Conservation (phyloP, 1,140 invertebrate genomes). For the Drosophila ohnishii region DNA sequence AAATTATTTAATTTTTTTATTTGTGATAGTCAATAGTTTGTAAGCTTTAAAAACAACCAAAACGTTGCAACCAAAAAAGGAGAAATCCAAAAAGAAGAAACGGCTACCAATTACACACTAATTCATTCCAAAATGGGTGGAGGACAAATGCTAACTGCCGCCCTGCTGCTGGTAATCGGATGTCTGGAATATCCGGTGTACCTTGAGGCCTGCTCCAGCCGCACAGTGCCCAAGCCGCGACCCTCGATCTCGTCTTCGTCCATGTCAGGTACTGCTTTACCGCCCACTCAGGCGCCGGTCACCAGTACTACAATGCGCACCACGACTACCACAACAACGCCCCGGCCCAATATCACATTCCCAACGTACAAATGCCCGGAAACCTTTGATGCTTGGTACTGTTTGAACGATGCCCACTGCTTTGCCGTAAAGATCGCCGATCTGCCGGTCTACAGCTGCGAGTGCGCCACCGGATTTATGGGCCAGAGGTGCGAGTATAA, state of each 20-base stretch:
- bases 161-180: conserved; percentile 47
- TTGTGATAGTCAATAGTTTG: conserved; percentile 65
- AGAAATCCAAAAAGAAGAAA: conserved; percentile 39
- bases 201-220: conserved; percentile 91
- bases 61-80: conserved; percentile 47
- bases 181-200: conserved; percentile 46
- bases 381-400: conserved; percentile 96
- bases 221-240: conserved; percentile 92
- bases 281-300: conserved; percentile 77
- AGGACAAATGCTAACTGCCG: conserved; percentile 41
- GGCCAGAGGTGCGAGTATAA: conserved; percentile 96
- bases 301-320: conserved; percentile 82
- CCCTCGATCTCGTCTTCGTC: conserved; percentile 81
- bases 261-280: conserved; percentile 74
- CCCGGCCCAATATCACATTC: conserved; percentile 96
- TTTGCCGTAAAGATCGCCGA: conserved; percentile 97
- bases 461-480: conserved; percentile 96
- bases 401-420: conserved; percentile 96
- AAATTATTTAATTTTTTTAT: conserved; percentile 17
- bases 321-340: conserved; percentile 85
- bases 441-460: conserved; percentile 96
- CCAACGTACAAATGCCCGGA: conserved; percentile 95
- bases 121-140: conserved; percentile 43
- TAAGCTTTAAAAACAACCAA: conserved; percentile 58
- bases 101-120: conserved; percentile 6